Percentiles rank a stretch among this genome's conserved stretches.
Evolutionary conservation across 35 echinoderm and acorn worm genomes (phyloP).

Genomic region (Nesometra sesokonis): DNA sequence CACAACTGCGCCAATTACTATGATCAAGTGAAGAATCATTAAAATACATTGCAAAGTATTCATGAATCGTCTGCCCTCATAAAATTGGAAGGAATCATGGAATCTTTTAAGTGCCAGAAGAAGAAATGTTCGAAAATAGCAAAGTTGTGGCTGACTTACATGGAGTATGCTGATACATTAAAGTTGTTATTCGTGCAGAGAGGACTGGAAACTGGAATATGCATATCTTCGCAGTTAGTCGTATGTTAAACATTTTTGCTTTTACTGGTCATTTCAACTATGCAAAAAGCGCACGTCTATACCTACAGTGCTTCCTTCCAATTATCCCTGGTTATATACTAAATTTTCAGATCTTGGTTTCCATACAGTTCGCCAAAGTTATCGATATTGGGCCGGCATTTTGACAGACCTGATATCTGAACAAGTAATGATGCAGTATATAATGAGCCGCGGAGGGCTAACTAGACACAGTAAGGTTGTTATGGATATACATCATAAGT

Average conservation of each 20-base stretch:
- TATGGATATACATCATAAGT: slow-evolving; percentile 5
- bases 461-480: neutral
- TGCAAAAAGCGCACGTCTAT: slow-evolving; percentile 20
- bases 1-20: too few relatives aligned
- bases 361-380: neutral
- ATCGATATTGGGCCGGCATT: slow-evolving; percentile 1
- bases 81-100: too few relatives aligned
- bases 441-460: neutral
- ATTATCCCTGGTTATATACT: slow-evolving; percentile 9
- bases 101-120: too few relatives aligned
- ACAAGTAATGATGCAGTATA: neutral
- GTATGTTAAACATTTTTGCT: slow-evolving; percentile 19
- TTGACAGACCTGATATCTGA: neutral
- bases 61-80: too few relatives aligned
- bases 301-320: slow-evolving; percentile 24
- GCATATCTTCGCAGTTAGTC: slow-evolving; percentile 13
- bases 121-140: too few relatives aligned
- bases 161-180: slow-evolving; percentile 6
- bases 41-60: too few relatives aligned
- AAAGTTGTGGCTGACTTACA: neutral
- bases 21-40: too few relatives aligned
- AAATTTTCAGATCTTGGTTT: slow-evolving; percentile 2
- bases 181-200: slow-evolving; percentile 9
- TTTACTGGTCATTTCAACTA: slow-evolving; percentile 34
- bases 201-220: slow-evolving; percentile 16